Evolutionary conservation across 2,113 vertebrate genomes (phyloP), one percentile per base, ranked within the genome.

Genomic region (Dunckerocampus dactyliophorus): DNA sequence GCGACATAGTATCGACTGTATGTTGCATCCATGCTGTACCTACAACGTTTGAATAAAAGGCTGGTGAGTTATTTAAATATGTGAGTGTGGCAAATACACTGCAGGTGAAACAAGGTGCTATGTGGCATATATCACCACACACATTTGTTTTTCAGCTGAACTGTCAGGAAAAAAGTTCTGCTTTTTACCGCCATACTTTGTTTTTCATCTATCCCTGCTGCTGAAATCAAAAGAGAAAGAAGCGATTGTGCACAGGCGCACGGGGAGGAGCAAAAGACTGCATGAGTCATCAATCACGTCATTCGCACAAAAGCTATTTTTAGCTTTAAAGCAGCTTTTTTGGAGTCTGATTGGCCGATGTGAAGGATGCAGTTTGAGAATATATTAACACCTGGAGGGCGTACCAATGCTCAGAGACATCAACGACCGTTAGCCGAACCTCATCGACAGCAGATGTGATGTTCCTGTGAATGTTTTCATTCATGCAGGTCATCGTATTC

Each of bases 261-360:
- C 62, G 37, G 56, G 50, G 76, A 64, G 59, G 47, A 70, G 60
- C 21, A 55, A 68, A 69, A 53, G 65, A 69, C 42, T 80, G 76
- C 64, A 72, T 89, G 87, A 88, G 64, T 88, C 86, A 89, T 86
- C 72, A 34, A 69, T 78, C 62, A 82, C 86, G 75, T 88, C 83
- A 88, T 72, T 75, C 65, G 12, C 50, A 59, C 67, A 47, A 65
- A 60, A 47, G 76, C 77, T 88, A 89, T 88, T 87, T 89, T 82
- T 87, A 88, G 81, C 60, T 39, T 3, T 0, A 20, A 64, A 66
- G 78, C 71, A 75, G 77, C 80, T 80, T 81, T 46, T 31, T 56
- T 65, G 64, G 63, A 75, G 58, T 72, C 66, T 55, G 75, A 83
- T 69, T 81, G 81, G 74, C 59, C 71, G 69, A n/a, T 19, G 47